These are phyloP conservation scores for Caerostris darwini DNA, from an alignment of 1,140 invertebrate species.

Conservation along the genomic window DNA sequence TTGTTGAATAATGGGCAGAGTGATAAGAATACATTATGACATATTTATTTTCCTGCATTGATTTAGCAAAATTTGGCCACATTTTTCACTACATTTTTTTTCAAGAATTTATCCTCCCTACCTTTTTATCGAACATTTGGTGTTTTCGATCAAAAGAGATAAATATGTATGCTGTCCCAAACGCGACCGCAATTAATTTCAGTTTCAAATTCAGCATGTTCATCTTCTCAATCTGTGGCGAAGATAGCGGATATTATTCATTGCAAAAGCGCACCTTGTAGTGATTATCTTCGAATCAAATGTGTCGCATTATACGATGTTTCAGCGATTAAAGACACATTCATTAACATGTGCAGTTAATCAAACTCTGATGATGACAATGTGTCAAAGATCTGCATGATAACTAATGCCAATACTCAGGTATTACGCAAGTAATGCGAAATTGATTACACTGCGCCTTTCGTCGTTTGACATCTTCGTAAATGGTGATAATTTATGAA, in stretches of 20 bases:
- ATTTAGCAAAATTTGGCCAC: not conserved
- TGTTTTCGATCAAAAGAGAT: too few relatives aligned
- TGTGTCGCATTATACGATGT: not conserved
- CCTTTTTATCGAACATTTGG: too few relatives aligned
- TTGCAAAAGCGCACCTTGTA: not conserved
- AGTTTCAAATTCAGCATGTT: not conserved
- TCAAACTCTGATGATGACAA: not conserved
- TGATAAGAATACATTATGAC: constrained; percentile 18
- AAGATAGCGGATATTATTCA: not conserved
- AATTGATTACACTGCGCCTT: not conserved
- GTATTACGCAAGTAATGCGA: not conserved
- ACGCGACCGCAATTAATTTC: not conserved
- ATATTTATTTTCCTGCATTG: not conserved
- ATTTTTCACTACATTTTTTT: not conserved
- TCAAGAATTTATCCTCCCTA: not conserved
- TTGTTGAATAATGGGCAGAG: not conserved
- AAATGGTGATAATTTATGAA: not conserved
- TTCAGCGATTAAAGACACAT: not conserved
- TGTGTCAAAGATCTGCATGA: not conserved
- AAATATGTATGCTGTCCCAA: not conserved
- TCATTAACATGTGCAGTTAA: constrained; percentile 26
- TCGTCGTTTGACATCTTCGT: not conserved
- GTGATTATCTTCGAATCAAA: not conserved
- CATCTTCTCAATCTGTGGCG: not conserved
- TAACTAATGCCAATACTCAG: not conserved